Conservation (phyloP, 2,888 invertebrate species). For the Drosophila fulvimacula region DNA sequence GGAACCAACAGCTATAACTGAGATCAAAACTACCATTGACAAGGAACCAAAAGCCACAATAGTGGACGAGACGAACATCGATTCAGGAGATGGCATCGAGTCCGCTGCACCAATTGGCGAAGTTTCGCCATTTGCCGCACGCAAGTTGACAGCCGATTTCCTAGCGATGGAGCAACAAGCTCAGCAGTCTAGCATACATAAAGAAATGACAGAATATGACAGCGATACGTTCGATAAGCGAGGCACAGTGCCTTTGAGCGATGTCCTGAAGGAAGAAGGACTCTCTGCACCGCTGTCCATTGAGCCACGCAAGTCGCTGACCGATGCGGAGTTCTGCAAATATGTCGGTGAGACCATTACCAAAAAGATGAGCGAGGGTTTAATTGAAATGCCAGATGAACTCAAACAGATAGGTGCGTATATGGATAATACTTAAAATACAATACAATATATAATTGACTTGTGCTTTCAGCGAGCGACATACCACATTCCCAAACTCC, state of each 20-base stretch:
- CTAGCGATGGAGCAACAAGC: constrained; percentile 65
- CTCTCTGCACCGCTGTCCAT: constrained; percentile 63
- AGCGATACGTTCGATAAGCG: constrained; percentile 53
- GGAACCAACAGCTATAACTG: constrained; percentile 5
- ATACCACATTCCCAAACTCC: constrained; percentile 84
- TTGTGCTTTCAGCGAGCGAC: constrained; percentile 70
- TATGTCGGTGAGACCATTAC: constrained; percentile 83
- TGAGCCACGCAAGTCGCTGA: constrained; percentile 82
- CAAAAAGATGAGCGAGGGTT: constrained; percentile 84
- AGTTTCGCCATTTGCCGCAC: constrained; percentile 54
- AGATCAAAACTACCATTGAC: neutral
- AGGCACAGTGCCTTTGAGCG: constrained; percentile 50
- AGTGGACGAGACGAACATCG: constrained; percentile 5
- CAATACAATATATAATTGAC: neutral
- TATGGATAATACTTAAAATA: too few species aligned
- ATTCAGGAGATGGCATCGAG: constrained; percentile 75
- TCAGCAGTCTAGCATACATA: constrained; percentile 33
- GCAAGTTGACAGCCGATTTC: constrained; percentile 70
- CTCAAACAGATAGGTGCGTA: constrained; percentile 75
- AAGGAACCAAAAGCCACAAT: constrained; percentile 6
- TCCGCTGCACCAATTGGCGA: constrained; percentile 73
- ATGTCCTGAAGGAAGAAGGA: constrained; percentile 47
- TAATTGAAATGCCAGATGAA: constrained; percentile 82
- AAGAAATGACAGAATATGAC: constrained; percentile 30
- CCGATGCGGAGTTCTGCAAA: constrained; percentile 84